phyloP scores from a whole-genome alignment of 2,113 vertebrate species.

The Toxostoma redivivum region DNA sequence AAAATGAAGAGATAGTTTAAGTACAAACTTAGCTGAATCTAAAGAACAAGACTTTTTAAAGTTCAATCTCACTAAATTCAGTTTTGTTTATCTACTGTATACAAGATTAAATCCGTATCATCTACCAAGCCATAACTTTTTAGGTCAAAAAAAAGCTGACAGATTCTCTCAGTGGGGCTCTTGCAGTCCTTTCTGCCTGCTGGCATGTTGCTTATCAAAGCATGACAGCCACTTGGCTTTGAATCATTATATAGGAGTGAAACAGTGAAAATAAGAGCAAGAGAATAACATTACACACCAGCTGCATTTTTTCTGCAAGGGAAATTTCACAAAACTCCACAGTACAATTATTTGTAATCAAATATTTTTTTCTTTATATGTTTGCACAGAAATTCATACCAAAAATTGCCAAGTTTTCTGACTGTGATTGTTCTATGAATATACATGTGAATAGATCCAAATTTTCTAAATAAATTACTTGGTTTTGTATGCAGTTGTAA shows the following conservation, averaged over 20 bases:
- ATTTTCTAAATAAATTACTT: constrained; percentile 47
- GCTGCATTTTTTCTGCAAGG: constrained; percentile 26
- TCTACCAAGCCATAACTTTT: neutral
- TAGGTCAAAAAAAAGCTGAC: constrained; percentile 34
- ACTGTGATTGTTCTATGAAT: neutral
- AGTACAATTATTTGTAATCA: constrained; percentile 11
- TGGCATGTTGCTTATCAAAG: constrained; percentile 24
- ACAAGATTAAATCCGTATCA: neutral
- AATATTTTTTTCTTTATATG: neutral
- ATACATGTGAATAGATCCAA: neutral
- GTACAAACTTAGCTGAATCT: neutral
- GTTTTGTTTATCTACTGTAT: neutral
- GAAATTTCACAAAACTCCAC: neutral
- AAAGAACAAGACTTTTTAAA: neutral
- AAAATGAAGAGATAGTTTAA: neutral
- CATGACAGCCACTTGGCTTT: constrained; percentile 8
- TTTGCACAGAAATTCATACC: constrained; percentile 5
- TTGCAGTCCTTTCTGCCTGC: neutral
- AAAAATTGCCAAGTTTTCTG: neutral
- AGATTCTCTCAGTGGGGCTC: constrained; percentile 1
- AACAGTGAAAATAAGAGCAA: neutral
- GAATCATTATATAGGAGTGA: neutral
- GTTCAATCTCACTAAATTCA: neutral
- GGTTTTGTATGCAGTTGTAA: neutral
- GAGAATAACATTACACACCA: neutral